Conservation (phyloP, 2,888 invertebrate species). For the Eremobia ochroleuca region DNA sequence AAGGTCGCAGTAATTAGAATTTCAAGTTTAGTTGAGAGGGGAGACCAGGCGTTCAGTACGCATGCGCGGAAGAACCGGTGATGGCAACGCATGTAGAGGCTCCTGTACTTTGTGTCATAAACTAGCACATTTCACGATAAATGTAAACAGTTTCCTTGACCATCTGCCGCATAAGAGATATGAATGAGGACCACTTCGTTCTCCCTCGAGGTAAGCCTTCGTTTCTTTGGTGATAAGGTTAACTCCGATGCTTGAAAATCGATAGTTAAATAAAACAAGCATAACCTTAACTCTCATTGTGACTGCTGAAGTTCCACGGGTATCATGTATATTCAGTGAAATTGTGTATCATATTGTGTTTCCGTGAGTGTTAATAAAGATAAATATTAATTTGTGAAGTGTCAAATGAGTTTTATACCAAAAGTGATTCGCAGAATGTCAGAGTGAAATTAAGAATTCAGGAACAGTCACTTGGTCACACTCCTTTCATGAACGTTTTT, state of each 20-base stretch:
- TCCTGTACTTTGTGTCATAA: conserved; percentile 63
- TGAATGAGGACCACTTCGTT: conserved; percentile 97
- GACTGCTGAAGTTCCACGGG: conserved; percentile 13
- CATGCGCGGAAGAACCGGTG: conserved; percentile 76
- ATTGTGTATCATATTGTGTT: conserved; percentile 7
- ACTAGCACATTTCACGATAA: conserved; percentile 62
- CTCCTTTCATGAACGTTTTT: neutral
- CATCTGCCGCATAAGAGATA: conserved; percentile 91
- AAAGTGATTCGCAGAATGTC: conserved; percentile 27
- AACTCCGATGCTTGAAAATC: conserved; percentile 80
- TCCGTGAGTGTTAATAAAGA: conserved; percentile 1
- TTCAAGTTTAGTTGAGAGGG: conserved; percentile 70
- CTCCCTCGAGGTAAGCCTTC: conserved; percentile 94
- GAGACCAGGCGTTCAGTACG: conserved; percentile 68
- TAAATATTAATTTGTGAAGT: conserved; percentile 24
- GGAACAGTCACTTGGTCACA: neutral
- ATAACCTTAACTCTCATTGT: conserved; percentile 78
- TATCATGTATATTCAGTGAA: conserved; percentile 10
- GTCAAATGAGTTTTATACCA: conserved; percentile 44
- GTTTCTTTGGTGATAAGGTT: conserved; percentile 64
- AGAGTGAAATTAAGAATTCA: conserved; percentile 39
- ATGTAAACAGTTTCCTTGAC: conserved; percentile 80
- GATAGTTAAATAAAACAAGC: conserved; percentile 86
- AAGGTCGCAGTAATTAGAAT: conserved; percentile 70
- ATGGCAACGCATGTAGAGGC: conserved; percentile 66